Percentiles rank a stretch among this genome's conserved stretches.
Conservation (phyloP, 2,888 invertebrate species). For the Drosophila mimetica region DNA sequence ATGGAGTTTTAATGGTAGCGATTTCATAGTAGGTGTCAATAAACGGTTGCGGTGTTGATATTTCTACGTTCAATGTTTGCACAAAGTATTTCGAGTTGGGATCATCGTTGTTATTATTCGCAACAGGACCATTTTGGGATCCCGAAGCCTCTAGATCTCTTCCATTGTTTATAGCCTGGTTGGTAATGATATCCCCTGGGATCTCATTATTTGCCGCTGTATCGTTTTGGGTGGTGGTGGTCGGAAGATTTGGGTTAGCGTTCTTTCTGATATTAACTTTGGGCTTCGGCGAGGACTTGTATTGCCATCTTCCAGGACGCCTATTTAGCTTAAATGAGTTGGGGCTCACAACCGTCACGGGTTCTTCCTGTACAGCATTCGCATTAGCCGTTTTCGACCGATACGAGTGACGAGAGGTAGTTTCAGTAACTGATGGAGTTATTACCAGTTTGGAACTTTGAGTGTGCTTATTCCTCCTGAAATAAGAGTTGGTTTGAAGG, state of each 20-base stretch:
- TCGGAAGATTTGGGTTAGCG: constrained; percentile 86
- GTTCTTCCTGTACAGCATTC: constrained; percentile 86
- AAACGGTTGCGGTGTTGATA: constrained; percentile 94
- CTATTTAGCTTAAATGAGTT: constrained; percentile 93
- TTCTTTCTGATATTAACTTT: constrained; percentile 92
- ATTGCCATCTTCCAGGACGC: constrained; percentile 94
- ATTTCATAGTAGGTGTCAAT: constrained; percentile 94
- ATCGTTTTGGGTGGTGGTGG: constrained; percentile 69
- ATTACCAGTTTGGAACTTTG: constrained; percentile 46
- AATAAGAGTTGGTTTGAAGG: constrained; percentile 1
- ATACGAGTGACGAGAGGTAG: constrained; percentile 87
- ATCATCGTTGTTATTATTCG: constrained; percentile 84
- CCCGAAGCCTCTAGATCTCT: constrained; percentile 90
- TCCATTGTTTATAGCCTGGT: constrained; percentile 57
- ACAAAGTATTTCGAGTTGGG: constrained; percentile 85
- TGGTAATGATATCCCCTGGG: constrained; percentile 74
- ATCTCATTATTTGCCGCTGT: constrained; percentile 73
- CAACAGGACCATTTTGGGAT: constrained; percentile 86
- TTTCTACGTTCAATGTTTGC: constrained; percentile 94
- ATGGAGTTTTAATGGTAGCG: constrained; percentile 95
- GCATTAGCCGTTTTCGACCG: constrained; percentile 88
- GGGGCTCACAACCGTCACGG: constrained; percentile 86
- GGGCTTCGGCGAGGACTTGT: constrained; percentile 95
- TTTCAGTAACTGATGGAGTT: constrained; percentile 67
- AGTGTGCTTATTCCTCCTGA: constrained; percentile 84